phyloP scores from a whole-genome alignment of 1,140 invertebrate species.

The Papilio xuthus region DNA sequence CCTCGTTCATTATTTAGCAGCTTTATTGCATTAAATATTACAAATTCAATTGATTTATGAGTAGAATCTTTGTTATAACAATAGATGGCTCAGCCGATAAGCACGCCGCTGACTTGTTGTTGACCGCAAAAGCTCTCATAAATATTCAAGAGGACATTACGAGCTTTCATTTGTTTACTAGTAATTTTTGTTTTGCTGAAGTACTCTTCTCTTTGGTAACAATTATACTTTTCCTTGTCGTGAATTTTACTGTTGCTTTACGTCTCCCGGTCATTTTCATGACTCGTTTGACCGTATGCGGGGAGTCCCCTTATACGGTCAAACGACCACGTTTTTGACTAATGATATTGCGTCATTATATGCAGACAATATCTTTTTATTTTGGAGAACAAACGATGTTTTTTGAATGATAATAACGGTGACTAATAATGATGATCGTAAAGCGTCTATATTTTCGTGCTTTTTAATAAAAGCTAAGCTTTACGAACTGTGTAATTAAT shows the following conservation, averaged over 20 bases:
- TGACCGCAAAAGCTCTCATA: conserved; percentile 9
- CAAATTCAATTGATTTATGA: not conserved
- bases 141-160: conserved; percentile 7
- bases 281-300: too few species aligned
- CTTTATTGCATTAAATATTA: not conserved
- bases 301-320: too few species aligned
- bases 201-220: not conserved
- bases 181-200: not conserved
- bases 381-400: too few species aligned
- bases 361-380: too few species aligned
- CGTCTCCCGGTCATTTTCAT: too few species aligned
- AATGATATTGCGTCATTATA: too few species aligned
- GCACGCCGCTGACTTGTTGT: not conserved
- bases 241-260: too few species aligned
- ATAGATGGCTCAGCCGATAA: conserved; percentile 1
- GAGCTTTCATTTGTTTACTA: conserved; percentile 3
- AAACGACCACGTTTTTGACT: too few species aligned
- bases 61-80: not conserved
- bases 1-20: not conserved
- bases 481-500: not conserved
- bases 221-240: too few species aligned
- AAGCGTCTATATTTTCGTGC: too few species aligned
- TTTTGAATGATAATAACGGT: too few species aligned
- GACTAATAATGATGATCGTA: too few species aligned
- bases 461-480: not conserved